phyloP scores from a whole-genome alignment of 1,140 invertebrate species.

The Elysia chlorotica region DNA sequence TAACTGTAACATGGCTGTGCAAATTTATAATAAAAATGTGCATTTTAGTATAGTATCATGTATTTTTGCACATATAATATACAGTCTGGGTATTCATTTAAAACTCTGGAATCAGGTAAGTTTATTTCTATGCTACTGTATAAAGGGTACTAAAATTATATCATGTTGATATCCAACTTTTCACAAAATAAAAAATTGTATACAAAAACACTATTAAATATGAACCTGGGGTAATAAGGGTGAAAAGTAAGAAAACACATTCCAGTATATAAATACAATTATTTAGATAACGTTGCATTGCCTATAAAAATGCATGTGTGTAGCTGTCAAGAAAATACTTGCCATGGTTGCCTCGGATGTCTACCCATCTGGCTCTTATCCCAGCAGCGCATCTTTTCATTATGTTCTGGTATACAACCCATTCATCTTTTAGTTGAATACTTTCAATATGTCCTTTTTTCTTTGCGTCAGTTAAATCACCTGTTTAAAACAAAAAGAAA shows the following conservation, averaged over 20 bases:
- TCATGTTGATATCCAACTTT: background rate
- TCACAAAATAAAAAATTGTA: background rate
- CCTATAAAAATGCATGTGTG: no score
- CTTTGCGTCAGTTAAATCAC: slow-evolving; percentile 91
- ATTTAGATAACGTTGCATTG: background rate
- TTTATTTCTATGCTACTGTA: no score
- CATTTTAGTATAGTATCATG: no score
- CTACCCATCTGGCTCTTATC: slow-evolving; percentile 73
- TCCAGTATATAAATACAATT: background rate
- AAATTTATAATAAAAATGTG: no score
- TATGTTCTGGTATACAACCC: slow-evolving; percentile 78
- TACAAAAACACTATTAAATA: background rate
- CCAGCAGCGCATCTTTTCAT: slow-evolving; percentile 69
- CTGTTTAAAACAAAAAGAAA: slow-evolving; percentile 49
- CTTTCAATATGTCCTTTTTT: slow-evolving; percentile 78
- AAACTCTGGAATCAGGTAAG: no score
- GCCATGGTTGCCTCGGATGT: slow-evolving; percentile 96
- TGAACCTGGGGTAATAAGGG: background rate
- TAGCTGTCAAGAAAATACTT: slow-evolving; percentile 40
- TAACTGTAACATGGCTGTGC: no score
- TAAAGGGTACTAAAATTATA: no score
- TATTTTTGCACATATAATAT: no score
- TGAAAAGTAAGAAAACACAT: background rate
- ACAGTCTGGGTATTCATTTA: no score
- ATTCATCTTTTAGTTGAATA: slow-evolving; percentile 81